Evolutionary conservation across 1,140 invertebrate genomes (phyloP), one percentile per base, ranked within the genome.

Genomic region (Drosophila tani): DNA sequence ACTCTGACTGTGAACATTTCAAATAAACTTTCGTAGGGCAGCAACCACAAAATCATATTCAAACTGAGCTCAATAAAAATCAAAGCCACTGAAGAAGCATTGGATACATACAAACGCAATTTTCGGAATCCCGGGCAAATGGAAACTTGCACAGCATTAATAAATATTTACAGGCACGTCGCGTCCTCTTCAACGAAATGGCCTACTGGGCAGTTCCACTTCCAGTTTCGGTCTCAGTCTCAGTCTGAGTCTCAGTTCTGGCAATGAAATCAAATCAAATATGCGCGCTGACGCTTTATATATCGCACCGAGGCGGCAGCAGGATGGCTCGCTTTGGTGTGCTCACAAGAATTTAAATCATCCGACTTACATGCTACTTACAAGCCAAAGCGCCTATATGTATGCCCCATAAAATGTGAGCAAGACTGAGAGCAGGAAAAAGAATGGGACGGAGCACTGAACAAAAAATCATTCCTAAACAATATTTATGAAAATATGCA

Each of bases 241-340:
- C 46, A 27, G 29, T 41, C 40, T 45, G 38, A 24, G 65, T 62
- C 67, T 78, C 65, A 62, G 45, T 78, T 63, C 53, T 65, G 75
- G 78, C 85, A 84, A 90, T 90, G 81, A 88, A 88, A 88, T 88
- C 85, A 90, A 88, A 88, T 88, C 85, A 88, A 88, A 88, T 85
- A 88, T 88, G 85, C 85, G 79, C 64, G 55, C 85, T 90, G 85
- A 90, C 81, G 84, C 78, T 71, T 81, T 65, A 70, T 84, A 80
- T 79, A 75, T 58, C 59, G 57, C 79, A 63, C 59, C 46, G 43
- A 57, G 35, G 41, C 27, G 76, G 47, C 29, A 47, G 55, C 51
- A 41, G 56, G 53, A 56, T 49, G 45, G 64, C 63, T 58, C 43
- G 71, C 58, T 56, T 65, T 68, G 78, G 81, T 59, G 85, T 88